These are phyloP conservation scores for Hermodice carunculata DNA, from an alignment of 2,888 invertebrate genomes.

Conservation along the genomic window DNA sequence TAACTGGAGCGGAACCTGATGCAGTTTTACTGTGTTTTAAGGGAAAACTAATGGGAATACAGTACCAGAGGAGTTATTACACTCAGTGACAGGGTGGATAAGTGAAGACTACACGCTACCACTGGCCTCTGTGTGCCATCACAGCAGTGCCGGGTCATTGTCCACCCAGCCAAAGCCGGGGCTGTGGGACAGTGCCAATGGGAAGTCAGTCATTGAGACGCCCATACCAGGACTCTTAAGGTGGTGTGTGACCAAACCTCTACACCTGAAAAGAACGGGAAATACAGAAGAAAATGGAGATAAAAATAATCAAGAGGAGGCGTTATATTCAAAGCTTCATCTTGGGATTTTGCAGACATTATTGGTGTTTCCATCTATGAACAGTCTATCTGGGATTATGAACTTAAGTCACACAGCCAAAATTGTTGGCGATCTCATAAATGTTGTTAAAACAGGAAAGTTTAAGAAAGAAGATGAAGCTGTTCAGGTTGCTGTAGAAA, in stretches of 20 bases:
- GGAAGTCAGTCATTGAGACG: conserved; percentile 38
- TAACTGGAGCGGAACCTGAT: too few relatives aligned
- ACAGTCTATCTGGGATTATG: too few relatives aligned
- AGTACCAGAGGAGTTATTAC: too few relatives aligned
- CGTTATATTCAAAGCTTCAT: conserved; percentile 33
- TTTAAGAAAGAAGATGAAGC: neutral
- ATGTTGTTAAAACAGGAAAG: neutral
- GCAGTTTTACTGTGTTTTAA: too few relatives aligned
- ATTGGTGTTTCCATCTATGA: conserved; percentile 27
- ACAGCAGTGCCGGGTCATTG: conserved; percentile 36
- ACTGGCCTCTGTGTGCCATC: conserved; percentile 30
- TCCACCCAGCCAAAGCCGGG: conserved; percentile 42
- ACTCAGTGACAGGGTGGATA: conserved; percentile 36
- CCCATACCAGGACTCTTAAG: conserved; percentile 40
- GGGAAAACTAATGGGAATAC: too few relatives aligned
- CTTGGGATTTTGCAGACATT: conserved; percentile 32
- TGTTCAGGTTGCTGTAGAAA: conserved; percentile 78
- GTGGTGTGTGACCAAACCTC: conserved; percentile 28
- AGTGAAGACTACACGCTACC: conserved; percentile 27
- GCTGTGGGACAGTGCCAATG: too few relatives aligned
- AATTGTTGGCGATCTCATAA: neutral
- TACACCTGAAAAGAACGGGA: too few relatives aligned
- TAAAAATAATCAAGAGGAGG: too few relatives aligned
- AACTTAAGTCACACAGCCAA: too few relatives aligned
- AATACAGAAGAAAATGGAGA: too few relatives aligned